A percentile compares a stretch with the other conserved stretches of the same genome.
Conservation (phyloP, 2,888 invertebrate genomes). For the Capitulum mitella region DNA sequence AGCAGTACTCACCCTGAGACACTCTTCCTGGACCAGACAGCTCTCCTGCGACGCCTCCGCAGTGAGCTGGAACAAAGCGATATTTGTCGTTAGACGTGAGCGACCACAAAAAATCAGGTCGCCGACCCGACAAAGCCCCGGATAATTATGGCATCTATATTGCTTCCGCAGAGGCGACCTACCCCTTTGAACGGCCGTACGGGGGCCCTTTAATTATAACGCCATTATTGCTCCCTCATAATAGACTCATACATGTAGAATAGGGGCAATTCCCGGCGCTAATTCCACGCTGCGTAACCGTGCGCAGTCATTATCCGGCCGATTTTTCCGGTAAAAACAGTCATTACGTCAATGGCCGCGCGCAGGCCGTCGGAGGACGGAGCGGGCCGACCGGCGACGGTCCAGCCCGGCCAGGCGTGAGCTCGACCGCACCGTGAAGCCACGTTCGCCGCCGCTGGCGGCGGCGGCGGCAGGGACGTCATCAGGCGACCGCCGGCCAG, state of each 20-base stretch:
- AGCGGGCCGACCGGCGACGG: background rate
- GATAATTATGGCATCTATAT: background rate
- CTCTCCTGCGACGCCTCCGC: background rate
- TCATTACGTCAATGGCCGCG: background rate
- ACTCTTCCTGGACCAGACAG: background rate
- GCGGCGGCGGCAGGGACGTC: background rate
- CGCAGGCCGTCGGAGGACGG: background rate
- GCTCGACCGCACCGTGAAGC: background rate
- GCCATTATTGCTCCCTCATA: background rate
- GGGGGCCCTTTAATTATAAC: conserved; percentile 13
- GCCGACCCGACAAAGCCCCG: background rate
- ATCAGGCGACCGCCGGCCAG: background rate
- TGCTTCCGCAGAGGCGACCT: background rate
- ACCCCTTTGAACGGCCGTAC: background rate
- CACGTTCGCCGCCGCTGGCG: background rate
- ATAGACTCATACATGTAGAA: background rate
- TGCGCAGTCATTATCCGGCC: background rate
- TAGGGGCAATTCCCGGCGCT: background rate
- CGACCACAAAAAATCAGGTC: background rate
- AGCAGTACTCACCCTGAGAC: conserved; percentile 3
- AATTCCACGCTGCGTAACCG: background rate
- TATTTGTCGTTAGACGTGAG: background rate
- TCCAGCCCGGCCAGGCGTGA: background rate
- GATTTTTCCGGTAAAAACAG: conserved; percentile 9
- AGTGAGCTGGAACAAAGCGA: background rate